Conservation (phyloP, 2,797 vertebrate genomes). For the Antrozous pallidus region DNA sequence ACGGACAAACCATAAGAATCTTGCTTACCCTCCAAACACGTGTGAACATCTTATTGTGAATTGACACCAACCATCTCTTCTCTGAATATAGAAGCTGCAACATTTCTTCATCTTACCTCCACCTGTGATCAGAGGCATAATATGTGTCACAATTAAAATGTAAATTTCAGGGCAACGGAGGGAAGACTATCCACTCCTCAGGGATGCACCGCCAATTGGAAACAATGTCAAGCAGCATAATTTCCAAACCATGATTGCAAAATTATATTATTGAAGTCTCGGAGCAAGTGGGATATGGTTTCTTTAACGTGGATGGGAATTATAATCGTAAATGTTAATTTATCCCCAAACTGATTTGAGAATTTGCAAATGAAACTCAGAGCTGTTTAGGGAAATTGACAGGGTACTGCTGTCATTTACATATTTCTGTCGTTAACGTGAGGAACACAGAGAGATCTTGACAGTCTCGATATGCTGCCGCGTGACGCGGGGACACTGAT, state of each 20-base stretch:
- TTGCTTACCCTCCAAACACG: background rate
- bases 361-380: conserved; percentile 59
- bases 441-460: conserved; percentile 59
- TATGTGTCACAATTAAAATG: conserved; percentile 64
- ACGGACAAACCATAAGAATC: background rate
- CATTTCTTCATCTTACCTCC: background rate
- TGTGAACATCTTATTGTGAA: background rate
- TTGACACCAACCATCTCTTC: background rate
- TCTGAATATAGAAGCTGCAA: background rate
- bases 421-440: conserved; percentile 61
- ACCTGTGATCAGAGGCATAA: conserved; percentile 19
- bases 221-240: conserved; percentile 28
- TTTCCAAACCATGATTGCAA: conserved; percentile 52
- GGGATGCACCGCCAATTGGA: conserved; percentile 19
- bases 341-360: conserved; percentile 54
- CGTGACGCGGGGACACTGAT: background rate
- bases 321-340: conserved; percentile 60
- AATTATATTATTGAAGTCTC: conserved; percentile 57
- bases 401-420: conserved; percentile 68
- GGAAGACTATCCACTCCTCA: conserved; percentile 49
- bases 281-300: conserved; percentile 55
- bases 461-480: conserved; percentile 35
- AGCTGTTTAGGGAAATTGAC: conserved; percentile 60
- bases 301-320: background rate
- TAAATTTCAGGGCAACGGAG: conserved; percentile 48